phyloP scores from a whole-genome alignment of 2,797 vertebrate genomes.

The Pelobates cultripes region DNA sequence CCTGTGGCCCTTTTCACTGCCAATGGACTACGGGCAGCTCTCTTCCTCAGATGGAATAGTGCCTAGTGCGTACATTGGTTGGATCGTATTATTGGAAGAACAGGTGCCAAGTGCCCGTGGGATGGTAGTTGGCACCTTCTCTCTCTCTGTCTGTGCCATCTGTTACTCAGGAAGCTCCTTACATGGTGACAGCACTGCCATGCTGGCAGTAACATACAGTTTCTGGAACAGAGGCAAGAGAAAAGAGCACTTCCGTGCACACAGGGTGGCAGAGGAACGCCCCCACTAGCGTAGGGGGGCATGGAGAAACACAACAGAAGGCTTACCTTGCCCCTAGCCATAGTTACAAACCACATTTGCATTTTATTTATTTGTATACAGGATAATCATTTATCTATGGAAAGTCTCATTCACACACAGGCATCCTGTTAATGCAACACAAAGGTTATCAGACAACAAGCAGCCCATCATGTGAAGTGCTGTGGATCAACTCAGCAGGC shows the following conservation, averaged over 20 bases:
- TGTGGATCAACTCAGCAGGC: conserved; percentile 53
- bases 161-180: conserved; percentile 71
- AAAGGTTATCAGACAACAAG: conserved; percentile 57
- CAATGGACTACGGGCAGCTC: conserved; percentile 48
- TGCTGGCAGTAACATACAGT: conserved; percentile 64
- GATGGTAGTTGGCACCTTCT: conserved; percentile 59
- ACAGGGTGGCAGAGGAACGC: conserved; percentile 54
- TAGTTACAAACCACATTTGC: conserved; percentile 54
- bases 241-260: conserved; percentile 56
- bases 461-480: conserved; percentile 56
- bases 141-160: conserved; percentile 70
- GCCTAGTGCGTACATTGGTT: conserved; percentile 37
- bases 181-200: conserved; percentile 70
- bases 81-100: conserved; percentile 46
- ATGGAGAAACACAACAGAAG: conserved; percentile 55
- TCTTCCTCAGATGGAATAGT: conserved; percentile 45
- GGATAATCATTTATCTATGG: conserved; percentile 57
- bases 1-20: conserved; percentile 54
- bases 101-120: conserved; percentile 55
- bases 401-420: conserved; percentile 56
- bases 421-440: conserved; percentile 55
- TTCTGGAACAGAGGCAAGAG: conserved; percentile 55
- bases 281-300: conserved; percentile 46
- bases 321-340: conserved; percentile 54
- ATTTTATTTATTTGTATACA: conserved; percentile 58